phyloP scores from a whole-genome alignment of 2,888 invertebrate genomes.

The Ectemnius lituratus region DNA sequence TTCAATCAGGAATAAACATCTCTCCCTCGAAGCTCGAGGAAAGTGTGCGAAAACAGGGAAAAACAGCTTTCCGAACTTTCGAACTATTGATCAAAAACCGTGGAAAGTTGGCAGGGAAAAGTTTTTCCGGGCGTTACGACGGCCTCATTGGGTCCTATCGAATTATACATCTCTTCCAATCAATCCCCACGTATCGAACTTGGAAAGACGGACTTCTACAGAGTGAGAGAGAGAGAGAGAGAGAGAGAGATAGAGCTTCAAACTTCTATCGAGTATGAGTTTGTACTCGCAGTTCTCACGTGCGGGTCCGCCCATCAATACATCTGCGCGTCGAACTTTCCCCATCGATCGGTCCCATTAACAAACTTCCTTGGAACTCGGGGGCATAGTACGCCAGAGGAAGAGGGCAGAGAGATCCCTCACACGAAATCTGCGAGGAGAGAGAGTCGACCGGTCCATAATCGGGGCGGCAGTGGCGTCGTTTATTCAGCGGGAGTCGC shows the following conservation, averaged over 20 bases:
- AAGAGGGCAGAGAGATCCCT: no score
- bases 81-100: slow-evolving; percentile 54
- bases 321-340: slow-evolving; percentile 45
- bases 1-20: background rate
- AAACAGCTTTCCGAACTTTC: background rate
- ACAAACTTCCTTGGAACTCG: slow-evolving; percentile 65
- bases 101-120: slow-evolving; percentile 41
- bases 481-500: slow-evolving; percentile 68
- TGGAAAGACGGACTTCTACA: background rate
- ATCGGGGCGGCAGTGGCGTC: slow-evolving; percentile 62
- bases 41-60: background rate
- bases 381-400: slow-evolving; percentile 57
- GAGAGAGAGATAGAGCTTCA: background rate
- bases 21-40: background rate
- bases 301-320: slow-evolving; percentile 10
- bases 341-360: slow-evolving; percentile 67
- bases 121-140: slow-evolving; percentile 30
- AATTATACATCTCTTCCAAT: slow-evolving; percentile 56
- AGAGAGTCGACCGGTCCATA: no score
- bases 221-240: background rate
- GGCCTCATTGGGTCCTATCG: slow-evolving; percentile 47
- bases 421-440: no score
- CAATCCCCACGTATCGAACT: slow-evolving; percentile 39
- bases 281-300: background rate
- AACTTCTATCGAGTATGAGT: background rate